Evolutionary conservation across 2,888 invertebrate genomes (phyloP).

Genomic region (Metellina segmentata): DNA sequence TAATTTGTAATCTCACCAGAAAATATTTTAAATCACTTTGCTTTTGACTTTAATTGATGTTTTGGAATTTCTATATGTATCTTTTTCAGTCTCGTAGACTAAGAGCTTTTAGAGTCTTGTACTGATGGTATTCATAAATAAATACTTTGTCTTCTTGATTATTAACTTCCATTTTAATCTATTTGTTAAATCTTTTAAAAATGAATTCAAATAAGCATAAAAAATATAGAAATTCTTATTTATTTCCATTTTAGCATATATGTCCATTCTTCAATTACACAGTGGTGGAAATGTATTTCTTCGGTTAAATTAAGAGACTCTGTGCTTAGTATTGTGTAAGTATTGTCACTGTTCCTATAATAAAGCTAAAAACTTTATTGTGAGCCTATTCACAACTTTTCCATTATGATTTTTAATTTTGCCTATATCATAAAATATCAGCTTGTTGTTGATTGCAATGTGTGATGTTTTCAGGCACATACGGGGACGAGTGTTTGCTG

Average conservation of each 20-base stretch:
- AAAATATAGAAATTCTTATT: no score
- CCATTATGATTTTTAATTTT: background rate
- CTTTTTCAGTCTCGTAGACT: no score
- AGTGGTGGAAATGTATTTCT: conserved; percentile 94
- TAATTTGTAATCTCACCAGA: no score
- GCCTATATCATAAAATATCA: background rate
- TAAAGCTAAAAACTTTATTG: background rate
- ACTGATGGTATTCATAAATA: no score
- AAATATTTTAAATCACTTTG: no score
- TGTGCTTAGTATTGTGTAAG: conserved; percentile 77
- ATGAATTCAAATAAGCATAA: no score
- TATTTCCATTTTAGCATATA: conserved; percentile 82
- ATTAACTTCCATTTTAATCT: background rate
- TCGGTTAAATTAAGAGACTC: conserved; percentile 93
- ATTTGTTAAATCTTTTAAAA: background rate
- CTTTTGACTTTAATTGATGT: no score
- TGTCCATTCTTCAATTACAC: conserved; percentile 96
- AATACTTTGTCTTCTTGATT: no score
- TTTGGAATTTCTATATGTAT: no score
- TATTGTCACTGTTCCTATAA: conserved; percentile 1
- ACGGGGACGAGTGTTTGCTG: conserved; percentile 94
- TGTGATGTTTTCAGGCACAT: conserved; percentile 65
- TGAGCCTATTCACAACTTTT: background rate
- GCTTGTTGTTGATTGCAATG: background rate
- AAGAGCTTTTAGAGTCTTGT: no score